These are phyloP conservation scores for Amphiura filiformis DNA, from an alignment of 35 echinoderm and acorn worm species.

Conservation along the genomic window DNA sequence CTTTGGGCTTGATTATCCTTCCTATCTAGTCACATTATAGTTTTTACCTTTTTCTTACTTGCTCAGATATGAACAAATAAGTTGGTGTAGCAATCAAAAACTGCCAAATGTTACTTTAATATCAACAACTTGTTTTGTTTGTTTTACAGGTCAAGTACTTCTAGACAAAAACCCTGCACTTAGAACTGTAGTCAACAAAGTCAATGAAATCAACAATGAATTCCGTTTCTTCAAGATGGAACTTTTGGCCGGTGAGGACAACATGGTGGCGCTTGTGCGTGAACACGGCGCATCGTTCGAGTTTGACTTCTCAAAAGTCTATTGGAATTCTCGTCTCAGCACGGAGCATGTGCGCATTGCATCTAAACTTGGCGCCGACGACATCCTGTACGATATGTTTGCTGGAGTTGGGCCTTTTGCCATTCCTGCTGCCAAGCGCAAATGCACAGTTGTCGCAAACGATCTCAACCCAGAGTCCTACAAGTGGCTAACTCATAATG, in stretches of 20 bases:
- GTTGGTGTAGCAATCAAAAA: too few species aligned
- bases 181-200: constrained; percentile 84
- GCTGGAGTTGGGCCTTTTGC: constrained; percentile 96
- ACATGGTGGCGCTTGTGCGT: constrained; percentile 60
- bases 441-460: constrained; percentile 72
- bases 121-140: too few species aligned
- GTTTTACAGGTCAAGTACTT: too few species aligned
- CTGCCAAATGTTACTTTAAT: too few species aligned
- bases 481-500: constrained; percentile 72
- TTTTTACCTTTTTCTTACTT: too few species aligned
- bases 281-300: constrained; percentile 69
- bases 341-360: constrained; percentile 88
- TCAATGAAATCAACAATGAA: constrained; percentile 81
- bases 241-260: constrained; percentile 74
- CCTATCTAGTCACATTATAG: too few species aligned
- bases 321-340: constrained; percentile 89
- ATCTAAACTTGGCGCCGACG: not conserved
- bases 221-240: constrained; percentile 98
- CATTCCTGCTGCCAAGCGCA: constrained; percentile 79
- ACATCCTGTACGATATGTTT: constrained; percentile 88
- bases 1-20: too few species aligned
- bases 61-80: too few species aligned
- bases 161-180: constrained; percentile 86
- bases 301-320: constrained; percentile 98
- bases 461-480: constrained; percentile 93